Conservation (phyloP, 1,140 invertebrate species). For the Steinernema khuongi region DNA sequence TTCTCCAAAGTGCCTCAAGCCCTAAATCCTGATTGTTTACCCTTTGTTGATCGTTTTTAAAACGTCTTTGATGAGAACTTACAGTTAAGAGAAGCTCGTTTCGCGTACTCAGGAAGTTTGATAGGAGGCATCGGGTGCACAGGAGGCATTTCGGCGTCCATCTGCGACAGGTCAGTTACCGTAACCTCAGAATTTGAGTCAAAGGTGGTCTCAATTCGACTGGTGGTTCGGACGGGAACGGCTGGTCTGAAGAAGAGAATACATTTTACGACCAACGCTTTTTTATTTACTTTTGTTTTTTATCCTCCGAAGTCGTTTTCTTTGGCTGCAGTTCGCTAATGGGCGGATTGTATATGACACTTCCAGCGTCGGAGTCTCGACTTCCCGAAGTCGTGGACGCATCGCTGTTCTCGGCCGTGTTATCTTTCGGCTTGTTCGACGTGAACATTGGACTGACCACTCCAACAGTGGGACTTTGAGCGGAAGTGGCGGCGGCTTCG, state of each 20-base stretch:
- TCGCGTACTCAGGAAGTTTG: constrained; percentile 1
- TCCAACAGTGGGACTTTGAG: constrained; percentile 33
- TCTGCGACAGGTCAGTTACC: not conserved
- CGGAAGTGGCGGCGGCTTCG: constrained; percentile 18
- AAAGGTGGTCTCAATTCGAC: not conserved
- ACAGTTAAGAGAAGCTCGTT: not conserved
- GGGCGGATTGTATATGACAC: constrained; percentile 6
- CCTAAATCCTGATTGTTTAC: too few species aligned
- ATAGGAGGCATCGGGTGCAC: not conserved
- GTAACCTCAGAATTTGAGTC: not conserved
- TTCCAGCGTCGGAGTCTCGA: not conserved
- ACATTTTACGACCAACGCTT: not conserved
- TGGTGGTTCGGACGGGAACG: not conserved
- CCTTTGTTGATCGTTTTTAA: not conserved
- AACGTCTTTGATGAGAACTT: not conserved
- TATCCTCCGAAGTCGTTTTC: not conserved
- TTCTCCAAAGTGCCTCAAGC: too few species aligned
- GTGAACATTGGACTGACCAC: constrained; percentile 33
- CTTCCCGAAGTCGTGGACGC: constrained; percentile 1
- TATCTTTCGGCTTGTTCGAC: not conserved
- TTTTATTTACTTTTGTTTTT: not conserved
- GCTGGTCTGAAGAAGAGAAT: not conserved
- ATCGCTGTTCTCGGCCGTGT: not conserved
- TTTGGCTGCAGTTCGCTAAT: constrained; percentile 13
- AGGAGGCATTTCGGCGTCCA: not conserved